These are phyloP conservation scores for Lagodon rhomboides DNA, from an alignment of 2,797 vertebrate species.

Conservation along the genomic window DNA sequence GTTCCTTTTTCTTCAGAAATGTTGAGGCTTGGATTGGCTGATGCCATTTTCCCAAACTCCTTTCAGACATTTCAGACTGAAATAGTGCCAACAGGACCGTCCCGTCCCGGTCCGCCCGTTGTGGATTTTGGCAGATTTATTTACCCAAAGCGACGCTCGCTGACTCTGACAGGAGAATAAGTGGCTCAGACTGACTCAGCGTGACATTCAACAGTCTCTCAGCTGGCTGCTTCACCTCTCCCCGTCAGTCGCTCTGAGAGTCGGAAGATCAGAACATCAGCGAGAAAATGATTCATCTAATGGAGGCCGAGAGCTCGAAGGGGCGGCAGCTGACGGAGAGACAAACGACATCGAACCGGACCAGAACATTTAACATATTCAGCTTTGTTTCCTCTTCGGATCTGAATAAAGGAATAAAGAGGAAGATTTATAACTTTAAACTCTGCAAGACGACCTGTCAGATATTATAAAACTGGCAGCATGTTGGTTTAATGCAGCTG, in stretches of 20 bases:
- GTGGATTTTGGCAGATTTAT: background rate
- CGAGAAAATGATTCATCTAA: conserved; percentile 25
- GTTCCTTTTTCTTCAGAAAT: background rate
- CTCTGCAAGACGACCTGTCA: too few relatives aligned
- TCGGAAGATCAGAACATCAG: conserved; percentile 12
- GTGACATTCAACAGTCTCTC: conserved; percentile 28
- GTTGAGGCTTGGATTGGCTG: background rate
- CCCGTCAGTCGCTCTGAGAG: conserved; percentile 27
- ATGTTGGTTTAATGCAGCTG: too few relatives aligned
- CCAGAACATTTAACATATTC: background rate
- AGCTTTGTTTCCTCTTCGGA: background rate
- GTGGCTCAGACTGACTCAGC: conserved; percentile 13
- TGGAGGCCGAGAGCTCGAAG: conserved; percentile 30
- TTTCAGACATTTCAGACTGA: background rate
- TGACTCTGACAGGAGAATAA: conserved; percentile 11
- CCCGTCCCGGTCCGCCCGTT: background rate
- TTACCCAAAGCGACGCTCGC: background rate
- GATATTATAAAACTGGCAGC: too few relatives aligned
- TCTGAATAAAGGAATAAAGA: background rate
- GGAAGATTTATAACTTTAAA: background rate
- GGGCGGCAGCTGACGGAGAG: conserved; percentile 16
- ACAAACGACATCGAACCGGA: conserved; percentile 12
- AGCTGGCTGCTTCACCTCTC: conserved; percentile 33
- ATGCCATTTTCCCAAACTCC: background rate
- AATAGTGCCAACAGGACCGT: background rate